Evolutionary conservation across 2,113 vertebrate species (phyloP).

Genomic region (Chaenogobius annularis): DNA sequence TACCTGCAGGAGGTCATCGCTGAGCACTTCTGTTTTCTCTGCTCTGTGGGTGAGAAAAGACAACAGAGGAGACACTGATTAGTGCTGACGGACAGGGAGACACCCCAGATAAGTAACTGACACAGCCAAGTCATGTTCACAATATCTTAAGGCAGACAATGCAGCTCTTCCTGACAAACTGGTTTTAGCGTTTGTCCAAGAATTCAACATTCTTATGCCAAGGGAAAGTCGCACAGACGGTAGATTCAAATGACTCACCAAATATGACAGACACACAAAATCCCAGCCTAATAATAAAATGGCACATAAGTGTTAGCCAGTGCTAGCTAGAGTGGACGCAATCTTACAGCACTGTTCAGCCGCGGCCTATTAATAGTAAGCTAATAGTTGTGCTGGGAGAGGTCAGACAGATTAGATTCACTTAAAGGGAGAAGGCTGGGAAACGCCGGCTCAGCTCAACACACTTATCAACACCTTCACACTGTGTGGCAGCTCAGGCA

Average conservation of each 20-base stretch:
- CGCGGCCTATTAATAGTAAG: constrained; percentile 74
- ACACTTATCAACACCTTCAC: constrained; percentile 42
- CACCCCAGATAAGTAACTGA: neutral
- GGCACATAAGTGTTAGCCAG: constrained; percentile 6
- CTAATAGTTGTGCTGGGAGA: constrained; percentile 63
- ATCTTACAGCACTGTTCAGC: constrained; percentile 31
- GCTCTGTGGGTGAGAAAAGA: constrained; percentile 83
- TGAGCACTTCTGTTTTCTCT: constrained; percentile 98
- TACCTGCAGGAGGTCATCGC: constrained; percentile 97
- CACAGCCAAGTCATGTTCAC: neutral
- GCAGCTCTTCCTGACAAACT: constrained; percentile 19
- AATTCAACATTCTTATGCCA: neutral
- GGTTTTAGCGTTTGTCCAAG: constrained; percentile 13
- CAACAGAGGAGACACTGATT: constrained; percentile 46
- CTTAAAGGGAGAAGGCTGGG: constrained; percentile 59
- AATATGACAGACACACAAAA: neutral
- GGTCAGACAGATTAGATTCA: constrained; percentile 73
- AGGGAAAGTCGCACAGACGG: constrained; percentile 29
- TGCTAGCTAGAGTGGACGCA: constrained; percentile 15
- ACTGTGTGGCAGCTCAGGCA: constrained; percentile 3
- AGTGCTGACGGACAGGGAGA: constrained; percentile 28
- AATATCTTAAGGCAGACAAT: constrained; percentile 10
- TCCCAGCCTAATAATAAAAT: neutral
- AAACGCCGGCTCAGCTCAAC: constrained; percentile 48
- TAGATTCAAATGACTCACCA: constrained; percentile 14